Evolutionary conservation across 2,797 vertebrate species (phyloP), one percentile per base, ranked within the genome.

Genomic region (Manis javanica): DNA sequence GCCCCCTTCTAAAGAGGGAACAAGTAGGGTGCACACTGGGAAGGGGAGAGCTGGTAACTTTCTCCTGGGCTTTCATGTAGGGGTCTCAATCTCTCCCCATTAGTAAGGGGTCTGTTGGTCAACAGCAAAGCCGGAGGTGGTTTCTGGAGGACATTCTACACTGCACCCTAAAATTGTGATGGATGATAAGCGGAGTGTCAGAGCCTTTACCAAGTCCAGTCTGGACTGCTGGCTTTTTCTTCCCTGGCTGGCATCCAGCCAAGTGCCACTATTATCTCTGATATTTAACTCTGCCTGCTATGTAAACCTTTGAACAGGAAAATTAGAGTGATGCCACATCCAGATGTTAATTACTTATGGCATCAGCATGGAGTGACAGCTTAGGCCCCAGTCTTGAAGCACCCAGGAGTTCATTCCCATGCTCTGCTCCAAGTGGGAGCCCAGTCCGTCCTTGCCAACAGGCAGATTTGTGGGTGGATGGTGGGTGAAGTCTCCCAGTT

Each of bases 281-380:
- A 94, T 89, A 95, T 98, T 98, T 98, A 98, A 98, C 98, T 98
- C 97, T 97, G 97, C 74, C 98, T 98, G 98, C 96, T 97, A 98
- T 98, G 98, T 98, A 99, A 99, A 99, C 98, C 99, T 98, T 98
- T 98, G 98, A 98, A 98, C 98, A 98, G 98, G 97, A 98, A 98
- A 98, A 99, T 99, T 98, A 99, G 96, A 98, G 96, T 64, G 98
- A 95, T 96, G 96, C 96, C 86, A 63, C 75, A 96, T 98, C 98
- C 98, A 98, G 77, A 97, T 98, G 98, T 99, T 98, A 98, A 99
- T 98, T 98, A 99, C 99, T 98, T 98, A 99, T 97, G 96, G 97
- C 92, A 96, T 96, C 84, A 98, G 97, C 96, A 7, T 61, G 89
- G 87, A 97, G 95, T 49, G 31, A 24, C 16, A 16, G 24, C 69